Base-by-base conservation (phyloP, 2,888 invertebrate species). In the Eilema depressum region DNA sequence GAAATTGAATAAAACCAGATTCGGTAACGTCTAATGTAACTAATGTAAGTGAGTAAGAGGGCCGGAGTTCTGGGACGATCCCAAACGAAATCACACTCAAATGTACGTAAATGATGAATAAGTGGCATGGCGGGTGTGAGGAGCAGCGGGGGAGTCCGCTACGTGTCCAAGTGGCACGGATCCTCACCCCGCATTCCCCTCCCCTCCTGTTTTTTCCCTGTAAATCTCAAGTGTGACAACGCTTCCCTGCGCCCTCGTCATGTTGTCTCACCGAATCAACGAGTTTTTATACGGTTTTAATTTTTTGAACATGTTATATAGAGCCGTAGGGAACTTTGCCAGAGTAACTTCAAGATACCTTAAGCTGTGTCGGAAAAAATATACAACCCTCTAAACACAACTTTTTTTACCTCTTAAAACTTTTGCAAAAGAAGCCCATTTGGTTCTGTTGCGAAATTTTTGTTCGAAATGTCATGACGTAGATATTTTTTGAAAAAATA, bases 61-160 rank as follows among this genome's bases (percentile, higher is more conserved):
- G 84, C 75, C 86, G 81, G 86, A 89, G 87, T 90, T 88, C 88
- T 85, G 84, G 85, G 89, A 89, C 88, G 88, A 90, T 92, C 89
- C 90, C 89, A 90, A 92, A 92, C 91, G 89, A 93, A 93, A 95
- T 93, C 93, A 92, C 92, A 92, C 93, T 92, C 91, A 92, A 93
- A 93, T 92, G 91, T 92, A 91, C 90, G 89, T 90, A 94, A 93
- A 93, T 93, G 93, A 93, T 92, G 93, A 92, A 89, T 92, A 93
- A 93, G 92, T 91, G 89, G 88, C 86, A 83, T 82, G 85, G 83
- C 83, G 85, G 81, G 81, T 66, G 83, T 72, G 84, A 83, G 80
- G 68, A 28, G 70, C 30, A 83, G 81, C 79, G 74, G 79, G 84
- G 84, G 86, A 86, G 86, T 75, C 80, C 80, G 86, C 84, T 91